Conservation (phyloP, 1,140 invertebrate genomes). For the Meloidogyne exigua region DNA sequence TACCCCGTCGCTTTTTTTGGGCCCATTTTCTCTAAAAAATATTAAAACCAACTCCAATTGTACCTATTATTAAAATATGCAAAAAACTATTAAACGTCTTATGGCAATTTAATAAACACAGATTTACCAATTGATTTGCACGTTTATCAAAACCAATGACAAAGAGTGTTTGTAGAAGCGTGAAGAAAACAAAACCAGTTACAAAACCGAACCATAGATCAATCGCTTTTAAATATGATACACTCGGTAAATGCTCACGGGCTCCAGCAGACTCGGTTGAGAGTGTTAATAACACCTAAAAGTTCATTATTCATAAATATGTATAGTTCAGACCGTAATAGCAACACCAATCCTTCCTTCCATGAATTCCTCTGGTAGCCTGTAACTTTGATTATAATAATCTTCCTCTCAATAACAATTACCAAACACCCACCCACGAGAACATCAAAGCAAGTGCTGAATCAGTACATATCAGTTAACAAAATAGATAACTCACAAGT, state of each 20-base stretch:
- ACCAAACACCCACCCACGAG: slow-evolving; percentile 71
- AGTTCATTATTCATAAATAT: background rate
- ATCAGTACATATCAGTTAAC: no score
- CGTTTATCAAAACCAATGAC: slow-evolving; percentile 63
- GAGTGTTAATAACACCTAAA: slow-evolving; percentile 52
- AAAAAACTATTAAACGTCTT: no score
- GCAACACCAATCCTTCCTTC: slow-evolving; percentile 63
- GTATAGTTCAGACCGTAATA: slow-evolving; percentile 43
- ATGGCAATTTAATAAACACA: background rate
- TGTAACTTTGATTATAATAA: slow-evolving; percentile 4
- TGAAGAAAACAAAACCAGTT: slow-evolving; percentile 63
- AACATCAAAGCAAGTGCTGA: slow-evolving; percentile 76
- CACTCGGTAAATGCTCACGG: slow-evolving; percentile 60
- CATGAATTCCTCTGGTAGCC: slow-evolving; percentile 63
- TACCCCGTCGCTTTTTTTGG: slow-evolving; percentile 47
- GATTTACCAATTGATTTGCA: slow-evolving; percentile 57
- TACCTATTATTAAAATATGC: no score
- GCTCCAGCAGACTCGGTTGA: slow-evolving; percentile 63
- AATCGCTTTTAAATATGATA: slow-evolving; percentile 63
- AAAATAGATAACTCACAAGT: slow-evolving; percentile 67
- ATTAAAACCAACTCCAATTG: no score
- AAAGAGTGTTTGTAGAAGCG: slow-evolving; percentile 60
- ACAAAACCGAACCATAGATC: slow-evolving; percentile 64
- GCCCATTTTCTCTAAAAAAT: slow-evolving; percentile 58
- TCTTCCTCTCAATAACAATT: no score